These are phyloP conservation scores for Odontocerum albicorne DNA, from an alignment of 2,888 invertebrate genomes.

Conservation along the genomic window DNA sequence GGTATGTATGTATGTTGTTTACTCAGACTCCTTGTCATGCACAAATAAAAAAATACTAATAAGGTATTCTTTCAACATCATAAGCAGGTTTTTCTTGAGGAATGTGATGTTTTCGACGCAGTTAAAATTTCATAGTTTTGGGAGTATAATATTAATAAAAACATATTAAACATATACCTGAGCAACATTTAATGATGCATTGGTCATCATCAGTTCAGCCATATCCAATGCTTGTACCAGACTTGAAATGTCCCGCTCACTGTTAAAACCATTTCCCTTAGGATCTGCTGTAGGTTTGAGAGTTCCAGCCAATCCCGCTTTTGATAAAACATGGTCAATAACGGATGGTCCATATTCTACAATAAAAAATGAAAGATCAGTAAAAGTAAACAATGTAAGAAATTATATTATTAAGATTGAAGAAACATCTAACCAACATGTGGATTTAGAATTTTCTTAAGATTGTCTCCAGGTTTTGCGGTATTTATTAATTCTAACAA, in stretches of 20 bases:
- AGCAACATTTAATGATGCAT: constrained; percentile 54
- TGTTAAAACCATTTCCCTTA: constrained; percentile 65
- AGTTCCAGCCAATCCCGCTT: constrained; percentile 66
- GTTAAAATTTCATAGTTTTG: too few relatives aligned
- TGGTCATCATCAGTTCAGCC: constrained; percentile 66
- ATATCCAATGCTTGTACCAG: constrained; percentile 67
- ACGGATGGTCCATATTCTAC: constrained; percentile 88
- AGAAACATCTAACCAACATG: constrained; percentile 61
- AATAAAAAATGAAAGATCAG: constrained; percentile 30
- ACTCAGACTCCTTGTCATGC: too few relatives aligned
- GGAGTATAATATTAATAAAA: too few relatives aligned
- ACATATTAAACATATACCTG: constrained; percentile 50
- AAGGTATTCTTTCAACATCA: too few relatives aligned
- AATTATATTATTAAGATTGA: background rate
- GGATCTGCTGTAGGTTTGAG: constrained; percentile 48
- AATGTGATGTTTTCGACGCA: too few relatives aligned
- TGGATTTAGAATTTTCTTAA: constrained; percentile 82
- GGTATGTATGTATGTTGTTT: too few relatives aligned
- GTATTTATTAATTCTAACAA: constrained; percentile 61
- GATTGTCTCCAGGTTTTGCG: constrained; percentile 71
- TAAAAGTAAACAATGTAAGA: constrained; percentile 1
- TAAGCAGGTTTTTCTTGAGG: too few relatives aligned
- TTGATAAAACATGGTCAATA: constrained; percentile 85
- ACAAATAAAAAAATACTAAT: too few relatives aligned
- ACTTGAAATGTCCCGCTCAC: constrained; percentile 61